These are phyloP conservation scores for Drosophila mojavensis DNA, from an alignment of 1,140 invertebrate species.

Conservation along the genomic window DNA sequence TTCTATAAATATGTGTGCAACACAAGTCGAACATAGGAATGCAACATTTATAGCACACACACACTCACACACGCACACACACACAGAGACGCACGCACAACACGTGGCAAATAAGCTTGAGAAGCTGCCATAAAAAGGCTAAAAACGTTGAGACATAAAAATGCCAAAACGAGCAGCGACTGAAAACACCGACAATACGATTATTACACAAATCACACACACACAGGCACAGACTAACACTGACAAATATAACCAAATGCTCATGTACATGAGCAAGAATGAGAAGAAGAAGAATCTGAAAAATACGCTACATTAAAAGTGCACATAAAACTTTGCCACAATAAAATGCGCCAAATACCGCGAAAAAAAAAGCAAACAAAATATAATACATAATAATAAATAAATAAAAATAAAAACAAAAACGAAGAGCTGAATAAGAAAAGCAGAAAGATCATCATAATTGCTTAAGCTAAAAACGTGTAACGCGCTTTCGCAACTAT, in stretches of 20 bases:
- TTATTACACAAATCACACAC: slow-evolving; percentile 51
- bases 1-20: slow-evolving; percentile 63
- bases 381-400: neutral
- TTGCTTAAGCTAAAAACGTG: slow-evolving; percentile 33
- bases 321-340: slow-evolving; percentile 51
- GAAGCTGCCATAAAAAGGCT: slow-evolving; percentile 43
- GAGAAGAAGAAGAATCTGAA: slow-evolving; percentile 7
- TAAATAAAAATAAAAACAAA: neutral
- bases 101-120: slow-evolving; percentile 33
- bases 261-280: neutral
- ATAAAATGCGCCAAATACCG: slow-evolving; percentile 46
- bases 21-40: slow-evolving; percentile 40
- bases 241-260: slow-evolving; percentile 1
- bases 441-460: slow-evolving; percentile 42
- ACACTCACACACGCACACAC: neutral
- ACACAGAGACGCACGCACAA: neutral
- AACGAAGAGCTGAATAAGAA: neutral
- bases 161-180: slow-evolving; percentile 30
- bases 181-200: slow-evolving; percentile 39
- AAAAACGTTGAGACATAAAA: slow-evolving; percentile 49
- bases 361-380: slow-evolving; percentile 16
- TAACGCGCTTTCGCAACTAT: slow-evolving; percentile 15
- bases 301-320: slow-evolving; percentile 43
- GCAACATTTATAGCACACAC: slow-evolving; percentile 46
- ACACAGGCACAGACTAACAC: neutral